Conservation (phyloP, 2,797 vertebrate species). For the Oreonectes daqikongensis region DNA sequence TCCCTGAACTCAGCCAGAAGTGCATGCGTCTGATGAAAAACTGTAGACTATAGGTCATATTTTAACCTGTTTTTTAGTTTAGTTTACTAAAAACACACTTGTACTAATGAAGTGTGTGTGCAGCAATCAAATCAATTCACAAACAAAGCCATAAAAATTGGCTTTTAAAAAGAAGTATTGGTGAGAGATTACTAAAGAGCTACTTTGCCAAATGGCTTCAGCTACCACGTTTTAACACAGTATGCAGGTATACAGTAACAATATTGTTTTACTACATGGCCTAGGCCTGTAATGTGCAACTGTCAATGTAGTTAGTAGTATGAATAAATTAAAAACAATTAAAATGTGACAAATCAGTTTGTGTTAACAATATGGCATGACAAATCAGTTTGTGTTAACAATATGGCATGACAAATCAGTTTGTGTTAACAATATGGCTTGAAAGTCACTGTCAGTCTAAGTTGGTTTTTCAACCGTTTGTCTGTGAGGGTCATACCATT, state of each 20-base stretch:
- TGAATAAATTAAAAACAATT: background rate
- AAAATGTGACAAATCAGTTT: background rate
- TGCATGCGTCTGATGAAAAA: too few relatives aligned
- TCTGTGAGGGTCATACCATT: slow-evolving; percentile 13
- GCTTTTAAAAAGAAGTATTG: background rate
- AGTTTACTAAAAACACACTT: too few relatives aligned
- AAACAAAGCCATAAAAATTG: background rate
- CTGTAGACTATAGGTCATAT: too few relatives aligned
- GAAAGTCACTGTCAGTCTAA: background rate
- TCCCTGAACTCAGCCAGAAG: too few relatives aligned
- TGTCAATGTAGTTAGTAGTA: background rate
- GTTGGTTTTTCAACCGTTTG: background rate
- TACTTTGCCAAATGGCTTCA: background rate
- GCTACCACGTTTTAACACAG: background rate
- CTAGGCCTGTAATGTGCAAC: background rate
- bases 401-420: background rate
- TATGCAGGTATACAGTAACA: background rate
- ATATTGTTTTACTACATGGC: slow-evolving; percentile 34
- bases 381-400: background rate
- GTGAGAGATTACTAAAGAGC: background rate
- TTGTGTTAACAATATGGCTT: background rate
- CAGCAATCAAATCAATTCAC: background rate
- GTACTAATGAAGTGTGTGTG: background rate
- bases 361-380: background rate
- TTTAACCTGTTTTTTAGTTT: too few relatives aligned